phyloP scores from a whole-genome alignment of 2,888 invertebrate species.

The Troides aeacus region DNA sequence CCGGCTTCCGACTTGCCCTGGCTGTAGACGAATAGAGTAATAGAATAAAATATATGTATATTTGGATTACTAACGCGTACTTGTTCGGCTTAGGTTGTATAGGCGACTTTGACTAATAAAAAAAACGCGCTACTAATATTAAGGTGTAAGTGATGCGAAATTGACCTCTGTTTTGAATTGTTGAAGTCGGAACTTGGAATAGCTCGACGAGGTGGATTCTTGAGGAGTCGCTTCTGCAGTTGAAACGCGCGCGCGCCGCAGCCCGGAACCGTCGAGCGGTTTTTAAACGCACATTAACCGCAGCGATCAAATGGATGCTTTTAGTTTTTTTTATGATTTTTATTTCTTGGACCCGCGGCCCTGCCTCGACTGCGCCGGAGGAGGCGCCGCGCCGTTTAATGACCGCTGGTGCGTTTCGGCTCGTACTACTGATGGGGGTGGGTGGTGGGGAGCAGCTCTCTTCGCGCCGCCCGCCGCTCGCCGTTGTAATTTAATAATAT shows the following conservation, averaged over 20 bases:
- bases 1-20: background rate
- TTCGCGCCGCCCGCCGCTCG: constrained; percentile 18
- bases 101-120: constrained; percentile 10
- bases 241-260: background rate
- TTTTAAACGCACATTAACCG: constrained; percentile 11
- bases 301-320: constrained; percentile 5
- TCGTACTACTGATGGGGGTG: background rate
- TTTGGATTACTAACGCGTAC: constrained; percentile 14
- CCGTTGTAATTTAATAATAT: constrained; percentile 35
- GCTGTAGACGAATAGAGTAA: background rate
- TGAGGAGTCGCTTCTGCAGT: background rate
- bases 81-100: constrained; percentile 10
- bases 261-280: constrained; percentile 3
- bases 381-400: constrained; percentile 4
- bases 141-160: constrained; percentile 23
- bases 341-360: background rate
- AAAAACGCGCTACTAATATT: constrained; percentile 13
- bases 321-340: constrained; percentile 4
- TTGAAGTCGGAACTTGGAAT: constrained; percentile 7
- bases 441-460: constrained; percentile 8
- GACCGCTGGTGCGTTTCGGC: constrained; percentile 6
- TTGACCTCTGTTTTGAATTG: constrained; percentile 1
- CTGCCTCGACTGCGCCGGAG: background rate
- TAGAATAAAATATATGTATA: constrained; percentile 25
- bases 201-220: constrained; percentile 7